Conservation (phyloP, 2,113 vertebrate genomes). For the Heteronetta atricapilla region DNA sequence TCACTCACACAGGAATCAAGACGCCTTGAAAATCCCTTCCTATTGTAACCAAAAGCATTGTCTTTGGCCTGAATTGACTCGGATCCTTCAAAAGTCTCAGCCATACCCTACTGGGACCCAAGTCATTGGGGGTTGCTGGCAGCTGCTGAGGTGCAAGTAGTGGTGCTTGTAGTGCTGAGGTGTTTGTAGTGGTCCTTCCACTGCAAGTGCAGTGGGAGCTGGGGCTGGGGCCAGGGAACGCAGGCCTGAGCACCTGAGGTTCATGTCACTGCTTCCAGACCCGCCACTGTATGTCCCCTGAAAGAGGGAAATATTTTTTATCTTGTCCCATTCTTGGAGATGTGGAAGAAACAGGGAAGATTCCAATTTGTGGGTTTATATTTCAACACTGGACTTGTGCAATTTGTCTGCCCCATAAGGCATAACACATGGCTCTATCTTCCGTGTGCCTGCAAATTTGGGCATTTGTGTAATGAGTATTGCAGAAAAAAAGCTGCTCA, state of each 20-base stretch:
- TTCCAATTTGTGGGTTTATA: neutral
- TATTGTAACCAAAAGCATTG: neutral
- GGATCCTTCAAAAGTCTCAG: neutral
- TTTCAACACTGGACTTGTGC: neutral
- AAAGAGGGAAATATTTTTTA: neutral
- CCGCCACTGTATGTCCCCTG: neutral
- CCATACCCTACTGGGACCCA: neutral
- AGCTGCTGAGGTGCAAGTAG: neutral
- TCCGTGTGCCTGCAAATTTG: neutral
- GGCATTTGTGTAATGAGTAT: neutral
- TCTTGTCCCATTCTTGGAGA: neutral
- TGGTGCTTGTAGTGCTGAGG: too few species aligned
- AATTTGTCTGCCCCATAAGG: neutral
- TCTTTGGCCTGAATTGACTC: neutral
- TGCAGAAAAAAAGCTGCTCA: neutral
- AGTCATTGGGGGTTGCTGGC: neutral
- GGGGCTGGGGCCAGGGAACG: neutral
- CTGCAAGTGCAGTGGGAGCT: neutral
- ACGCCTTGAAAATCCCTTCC: neutral
- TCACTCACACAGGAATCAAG: neutral
- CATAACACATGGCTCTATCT: neutral
- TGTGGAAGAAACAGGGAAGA: neutral
- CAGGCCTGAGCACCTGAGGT: accelerated
- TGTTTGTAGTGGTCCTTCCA: too few species aligned
- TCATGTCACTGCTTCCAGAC: neutral